phyloP scores from a whole-genome alignment of 1,140 invertebrate species.

The Chelonus insularis region DNA sequence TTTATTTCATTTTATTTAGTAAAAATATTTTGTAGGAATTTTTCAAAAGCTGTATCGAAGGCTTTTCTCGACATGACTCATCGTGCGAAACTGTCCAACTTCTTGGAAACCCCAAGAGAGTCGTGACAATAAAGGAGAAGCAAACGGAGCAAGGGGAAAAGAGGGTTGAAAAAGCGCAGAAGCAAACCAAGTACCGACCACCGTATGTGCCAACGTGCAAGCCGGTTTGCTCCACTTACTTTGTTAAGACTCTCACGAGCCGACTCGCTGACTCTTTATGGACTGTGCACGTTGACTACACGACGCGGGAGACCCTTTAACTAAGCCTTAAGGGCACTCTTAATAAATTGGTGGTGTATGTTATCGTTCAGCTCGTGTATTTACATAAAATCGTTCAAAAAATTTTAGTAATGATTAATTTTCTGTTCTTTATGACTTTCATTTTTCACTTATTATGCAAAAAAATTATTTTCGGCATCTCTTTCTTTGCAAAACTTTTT shows the following conservation, averaged over 20 bases:
- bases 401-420: background rate
- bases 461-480: too few relatives aligned
- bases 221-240: constrained; percentile 42
- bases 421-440: too few relatives aligned
- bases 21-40: background rate
- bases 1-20: background rate
- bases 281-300: constrained; percentile 24
- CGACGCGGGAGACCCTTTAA: constrained; percentile 41
- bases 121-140: constrained; percentile 22
- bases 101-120: constrained; percentile 24
- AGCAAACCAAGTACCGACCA: constrained; percentile 29
- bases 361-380: background rate
- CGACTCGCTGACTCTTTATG: constrained; percentile 47
- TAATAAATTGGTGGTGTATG: constrained; percentile 48
- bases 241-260: constrained; percentile 47
- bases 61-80: constrained; percentile 13
- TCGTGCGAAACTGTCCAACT: constrained; percentile 16
- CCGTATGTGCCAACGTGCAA: constrained; percentile 36
- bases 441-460: too few relatives aligned
- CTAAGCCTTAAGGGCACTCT: constrained; percentile 50
- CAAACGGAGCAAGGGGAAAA: constrained; percentile 18
- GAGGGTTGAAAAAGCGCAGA: constrained; percentile 32
- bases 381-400: constrained; percentile 6
- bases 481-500: too few relatives aligned
- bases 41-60: too few relatives aligned